Base-by-base conservation (phyloP, 2,797 vertebrate genomes). In the Microchirus variegatus region DNA sequence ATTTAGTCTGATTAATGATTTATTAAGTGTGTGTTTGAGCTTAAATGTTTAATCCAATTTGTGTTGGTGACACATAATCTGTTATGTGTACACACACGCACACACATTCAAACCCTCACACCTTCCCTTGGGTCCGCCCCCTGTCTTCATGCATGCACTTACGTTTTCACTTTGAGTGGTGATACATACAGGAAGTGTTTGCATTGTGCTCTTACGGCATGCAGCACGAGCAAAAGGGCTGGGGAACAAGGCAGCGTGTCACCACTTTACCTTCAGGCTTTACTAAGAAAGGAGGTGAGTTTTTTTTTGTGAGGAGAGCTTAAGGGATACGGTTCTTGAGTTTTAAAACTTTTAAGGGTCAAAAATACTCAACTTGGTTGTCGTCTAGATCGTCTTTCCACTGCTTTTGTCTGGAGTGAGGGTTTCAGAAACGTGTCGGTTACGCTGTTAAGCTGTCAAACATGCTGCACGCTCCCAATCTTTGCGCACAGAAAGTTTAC, bases 131-230 rank as follows among this genome's bases (percentile, higher is more conserved):
- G 89, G 19, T 56, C 90, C 87, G 75, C 91, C 90, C 77, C 86
- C 81, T 63, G 73, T 83, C 80, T 81, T 85, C 83, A 81, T 82
- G 83, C 67, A 41, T 81, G 73, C 81, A 69, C 75, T 83, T 85
- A 80, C 77, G 60, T 90, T 93, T 92, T 93, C 90, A 86, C 78
- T 92, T 92, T 91, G 75, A 83, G 78, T 75, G 67, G 76, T 75
- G 75, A 63, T 60, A 22, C 81, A 67, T 59, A 81, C 84, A 89
- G 90, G 90, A 90, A 92, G 89, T 85, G 82, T 84, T 31, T 85
- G 86, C 87, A 89, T 83, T 82, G 70, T 72, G 70, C 81, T 84
- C 40, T 61, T 67, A 70, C 59, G 10, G 81, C 70, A 53, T 77
- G 83, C 77, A 75, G 26, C 62, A 46, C 52, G 71, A 78, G 73